Evolutionary conservation across 2,113 vertebrate genomes (phyloP).

Genomic region (Empidonax traillii): DNA sequence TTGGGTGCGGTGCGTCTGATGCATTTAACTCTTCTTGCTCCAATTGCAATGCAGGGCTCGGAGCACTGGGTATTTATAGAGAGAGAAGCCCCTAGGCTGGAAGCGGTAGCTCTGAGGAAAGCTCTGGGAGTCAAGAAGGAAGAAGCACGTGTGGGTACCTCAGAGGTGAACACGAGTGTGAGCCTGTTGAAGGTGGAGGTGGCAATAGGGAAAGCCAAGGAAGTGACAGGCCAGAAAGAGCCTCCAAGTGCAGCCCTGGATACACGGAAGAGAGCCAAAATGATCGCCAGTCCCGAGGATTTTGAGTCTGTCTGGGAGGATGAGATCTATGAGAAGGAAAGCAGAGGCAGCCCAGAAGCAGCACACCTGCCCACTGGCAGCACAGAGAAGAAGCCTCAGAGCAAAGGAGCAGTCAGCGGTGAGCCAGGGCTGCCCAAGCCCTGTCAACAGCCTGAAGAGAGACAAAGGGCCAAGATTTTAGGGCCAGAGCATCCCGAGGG

Average conservation of each 20-base stretch:
- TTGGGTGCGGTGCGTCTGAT: conserved; percentile 58
- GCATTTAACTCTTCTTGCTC: conserved; percentile 92
- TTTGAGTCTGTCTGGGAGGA: conserved; percentile 73
- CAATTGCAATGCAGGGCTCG: conserved; percentile 96
- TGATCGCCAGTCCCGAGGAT: conserved; percentile 76
- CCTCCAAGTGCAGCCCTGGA: conserved; percentile 29
- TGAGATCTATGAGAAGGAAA: conserved; percentile 40
- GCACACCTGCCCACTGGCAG: background rate
- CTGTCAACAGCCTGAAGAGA: conserved; percentile 19
- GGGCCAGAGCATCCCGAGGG: background rate
- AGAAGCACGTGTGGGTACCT: conserved; percentile 42
- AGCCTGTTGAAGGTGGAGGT: conserved; percentile 58
- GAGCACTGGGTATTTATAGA: conserved; percentile 99
- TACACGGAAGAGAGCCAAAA: conserved; percentile 47
- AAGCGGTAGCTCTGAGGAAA: conserved; percentile 77
- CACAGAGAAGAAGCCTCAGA: background rate
- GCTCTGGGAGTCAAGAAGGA: conserved; percentile 69
- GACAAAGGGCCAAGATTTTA: background rate
- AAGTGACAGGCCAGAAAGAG: conserved; percentile 66
- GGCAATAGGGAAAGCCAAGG: conserved; percentile 67
- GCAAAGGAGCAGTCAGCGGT: background rate
- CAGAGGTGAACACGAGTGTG: conserved; percentile 34
- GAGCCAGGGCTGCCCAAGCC: background rate
- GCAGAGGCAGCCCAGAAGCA: background rate
- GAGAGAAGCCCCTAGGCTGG: conserved; percentile 86